phyloP scores from a whole-genome alignment of 2,797 vertebrate species.

The Periparus ater region DNA sequence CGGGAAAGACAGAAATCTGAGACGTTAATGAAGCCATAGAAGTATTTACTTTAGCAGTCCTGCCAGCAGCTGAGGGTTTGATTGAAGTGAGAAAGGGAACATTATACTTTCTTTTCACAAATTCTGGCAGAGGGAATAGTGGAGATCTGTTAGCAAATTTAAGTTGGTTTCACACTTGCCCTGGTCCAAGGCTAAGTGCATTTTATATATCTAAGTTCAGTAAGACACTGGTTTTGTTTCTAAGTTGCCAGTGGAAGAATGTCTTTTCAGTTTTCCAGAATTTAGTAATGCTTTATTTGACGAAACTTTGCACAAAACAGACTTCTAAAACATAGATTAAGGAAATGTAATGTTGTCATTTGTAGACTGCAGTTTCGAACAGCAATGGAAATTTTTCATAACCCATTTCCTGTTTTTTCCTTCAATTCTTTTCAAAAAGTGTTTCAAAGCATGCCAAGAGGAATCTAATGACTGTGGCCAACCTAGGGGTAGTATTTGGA shows the following conservation, averaged over 20 bases:
- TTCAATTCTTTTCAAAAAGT: conserved; percentile 66
- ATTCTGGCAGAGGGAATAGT: conserved; percentile 50
- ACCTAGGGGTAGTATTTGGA: conserved; percentile 96
- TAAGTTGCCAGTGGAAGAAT: conserved; percentile 13
- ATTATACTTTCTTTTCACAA: conserved; percentile 22
- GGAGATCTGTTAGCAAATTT: conserved; percentile 68
- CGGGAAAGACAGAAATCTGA: conserved; percentile 57
- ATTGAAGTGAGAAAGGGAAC: conserved; percentile 62
- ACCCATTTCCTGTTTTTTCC: conserved; percentile 48
- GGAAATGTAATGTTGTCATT: conserved; percentile 49
- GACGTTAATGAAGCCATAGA: conserved; percentile 56
- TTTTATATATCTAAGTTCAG: conserved; percentile 37
- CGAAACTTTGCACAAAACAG: conserved; percentile 9
- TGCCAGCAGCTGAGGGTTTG: conserved; percentile 61
- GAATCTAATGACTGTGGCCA: conserved; percentile 97
- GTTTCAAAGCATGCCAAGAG: conserved; percentile 82
- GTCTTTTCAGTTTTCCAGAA: conserved; percentile 30
- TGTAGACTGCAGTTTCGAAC: conserved; percentile 10
- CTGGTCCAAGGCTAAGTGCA: conserved; percentile 42
- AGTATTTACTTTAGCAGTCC: conserved; percentile 67
- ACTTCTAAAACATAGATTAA: conserved; percentile 15
- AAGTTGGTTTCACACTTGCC: conserved; percentile 67
- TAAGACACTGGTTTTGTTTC: conserved; percentile 44
- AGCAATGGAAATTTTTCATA: conserved; percentile 51
- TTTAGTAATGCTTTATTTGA: conserved; percentile 3